A percentile compares a stretch with the other conserved stretches of the same genome.
Conservation (phyloP, 1,140 invertebrate genomes). For the Cecropterus lyciades region DNA sequence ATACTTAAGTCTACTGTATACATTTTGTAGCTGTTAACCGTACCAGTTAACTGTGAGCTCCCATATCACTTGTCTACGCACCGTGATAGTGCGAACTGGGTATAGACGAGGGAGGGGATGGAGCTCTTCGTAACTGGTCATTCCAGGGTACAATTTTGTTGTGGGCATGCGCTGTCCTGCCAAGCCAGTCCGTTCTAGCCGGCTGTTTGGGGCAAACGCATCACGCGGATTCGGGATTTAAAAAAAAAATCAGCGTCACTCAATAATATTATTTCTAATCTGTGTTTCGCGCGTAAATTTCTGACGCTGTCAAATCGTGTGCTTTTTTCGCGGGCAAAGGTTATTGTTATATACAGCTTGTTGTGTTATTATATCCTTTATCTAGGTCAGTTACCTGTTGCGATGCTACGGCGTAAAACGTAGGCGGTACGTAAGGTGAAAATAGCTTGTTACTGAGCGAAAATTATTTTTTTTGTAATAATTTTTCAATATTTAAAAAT, state of each 20-base stretch:
- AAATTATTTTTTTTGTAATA: too few relatives aligned
- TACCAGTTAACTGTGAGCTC: slow-evolving; percentile 44
- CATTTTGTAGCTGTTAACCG: slow-evolving; percentile 46
- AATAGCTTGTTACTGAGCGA: neutral
- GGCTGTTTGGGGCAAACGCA: slow-evolving; percentile 48
- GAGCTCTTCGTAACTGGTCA: slow-evolving; percentile 44
- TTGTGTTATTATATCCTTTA: slow-evolving; percentile 24
- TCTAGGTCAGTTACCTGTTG: slow-evolving; percentile 44
- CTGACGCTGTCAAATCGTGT: slow-evolving; percentile 24
- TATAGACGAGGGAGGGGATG: slow-evolving; percentile 25
- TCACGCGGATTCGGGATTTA: slow-evolving; percentile 15
- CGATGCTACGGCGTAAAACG: slow-evolving; percentile 33
- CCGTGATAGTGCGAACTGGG: slow-evolving; percentile 10
- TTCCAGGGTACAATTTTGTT: slow-evolving; percentile 48
- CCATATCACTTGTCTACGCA: slow-evolving; percentile 20
- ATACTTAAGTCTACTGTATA: slow-evolving; percentile 45
- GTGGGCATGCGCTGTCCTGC: slow-evolving; percentile 57
- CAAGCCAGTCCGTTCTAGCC: slow-evolving; percentile 51
- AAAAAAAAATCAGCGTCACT: neutral
- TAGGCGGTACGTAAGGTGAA: slow-evolving; percentile 34
- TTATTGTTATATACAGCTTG: slow-evolving; percentile 20
- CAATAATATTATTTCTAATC: slow-evolving; percentile 9
- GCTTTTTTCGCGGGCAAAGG: slow-evolving; percentile 13
- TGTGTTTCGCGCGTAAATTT: slow-evolving; percentile 28
- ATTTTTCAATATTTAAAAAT: neutral